Percentiles rank a stretch among this genome's conserved stretches.
Evolutionary conservation across 2,888 invertebrate species (phyloP).

Genomic region (Eupithecia insigniata): DNA sequence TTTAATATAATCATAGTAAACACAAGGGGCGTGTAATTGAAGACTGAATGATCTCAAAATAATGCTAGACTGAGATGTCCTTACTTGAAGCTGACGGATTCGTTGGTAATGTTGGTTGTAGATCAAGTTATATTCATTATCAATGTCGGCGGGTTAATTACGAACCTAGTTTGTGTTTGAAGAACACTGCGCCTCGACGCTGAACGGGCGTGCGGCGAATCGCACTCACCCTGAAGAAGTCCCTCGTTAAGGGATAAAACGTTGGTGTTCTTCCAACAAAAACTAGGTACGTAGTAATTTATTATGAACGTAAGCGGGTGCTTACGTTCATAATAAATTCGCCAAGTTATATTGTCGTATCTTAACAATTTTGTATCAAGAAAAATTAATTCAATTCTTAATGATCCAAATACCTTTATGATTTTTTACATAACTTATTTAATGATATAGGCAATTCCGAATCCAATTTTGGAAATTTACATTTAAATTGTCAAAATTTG

Average conservation of each 20-base stretch:
- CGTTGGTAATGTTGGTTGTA: constrained; percentile 28
- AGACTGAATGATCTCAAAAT: background rate
- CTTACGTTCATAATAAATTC: too few species aligned
- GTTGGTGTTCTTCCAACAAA: too few species aligned
- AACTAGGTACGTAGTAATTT: too few species aligned
- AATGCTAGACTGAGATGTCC: constrained; percentile 46
- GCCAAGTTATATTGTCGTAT: too few species aligned
- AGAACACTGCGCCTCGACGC: too few species aligned
- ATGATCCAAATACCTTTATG: background rate
- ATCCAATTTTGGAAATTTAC: background rate
- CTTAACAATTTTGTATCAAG: background rate
- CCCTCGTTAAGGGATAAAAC: too few species aligned
- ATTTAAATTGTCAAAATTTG: background rate
- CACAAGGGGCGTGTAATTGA: background rate
- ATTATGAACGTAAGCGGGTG: too few species aligned
- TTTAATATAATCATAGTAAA: background rate
- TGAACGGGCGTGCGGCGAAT: too few species aligned
- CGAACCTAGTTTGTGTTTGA: too few species aligned
- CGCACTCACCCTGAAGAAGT: too few species aligned
- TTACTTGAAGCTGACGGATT: constrained; percentile 43
- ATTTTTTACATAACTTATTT: background rate
- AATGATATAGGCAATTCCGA: background rate
- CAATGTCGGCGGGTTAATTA: too few species aligned
- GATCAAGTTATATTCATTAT: constrained; percentile 29
- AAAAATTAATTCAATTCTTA: background rate